Base-by-base conservation (phyloP, 2,888 invertebrate species). In the Caradrina clavipalpis region DNA sequence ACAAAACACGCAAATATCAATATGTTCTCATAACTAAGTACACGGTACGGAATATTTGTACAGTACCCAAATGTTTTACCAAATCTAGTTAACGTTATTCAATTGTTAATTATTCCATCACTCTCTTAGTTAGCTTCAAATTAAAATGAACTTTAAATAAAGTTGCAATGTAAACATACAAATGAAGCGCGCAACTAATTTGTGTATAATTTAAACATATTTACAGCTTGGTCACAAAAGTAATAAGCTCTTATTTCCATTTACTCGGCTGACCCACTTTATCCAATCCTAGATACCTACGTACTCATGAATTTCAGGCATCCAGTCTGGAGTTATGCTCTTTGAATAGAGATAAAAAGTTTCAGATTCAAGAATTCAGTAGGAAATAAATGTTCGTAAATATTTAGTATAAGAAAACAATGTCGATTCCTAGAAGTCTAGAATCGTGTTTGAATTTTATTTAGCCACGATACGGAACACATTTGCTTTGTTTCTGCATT, bases 391-490 rank as follows among this genome's bases (percentile, higher is more conserved):
- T 69, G 22, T 53, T 65, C n/a, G 39, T 60, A 56, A 61, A 72
- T 53, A 60, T 55, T 45, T 21, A 55, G 45, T 17, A 55, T 45
- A 63, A 64, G 31, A 62, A 69, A 65, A 67, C 62, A 54, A 53
- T 50, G 10, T n/a, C 31, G 17, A 26, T 72, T 68, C 69, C 31
- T 58, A 57, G 72, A 73, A 73, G 26, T 49, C 47, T 62, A 47
- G 47, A 73, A 49, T 26, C 31, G 26, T 66, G 50, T 60, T 66
- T 21, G 50, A 64, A 77, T 69, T 80, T 65, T 67, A 72, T 77
- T 67, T 59, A 39, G 68, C 69, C 53, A 55, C 45, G 21, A 71
- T 55, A 55, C 45, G 21, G 60, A 75, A 55, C 45, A 65, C 31
- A 58, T 69, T 73, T 63, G 19, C 70, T 67, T 71, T 73, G 50